A percentile compares a stretch with the other conserved stretches of the same genome.
Conservation (phyloP, 2,797 vertebrate genomes). For the Scomberomorus guttatus region DNA sequence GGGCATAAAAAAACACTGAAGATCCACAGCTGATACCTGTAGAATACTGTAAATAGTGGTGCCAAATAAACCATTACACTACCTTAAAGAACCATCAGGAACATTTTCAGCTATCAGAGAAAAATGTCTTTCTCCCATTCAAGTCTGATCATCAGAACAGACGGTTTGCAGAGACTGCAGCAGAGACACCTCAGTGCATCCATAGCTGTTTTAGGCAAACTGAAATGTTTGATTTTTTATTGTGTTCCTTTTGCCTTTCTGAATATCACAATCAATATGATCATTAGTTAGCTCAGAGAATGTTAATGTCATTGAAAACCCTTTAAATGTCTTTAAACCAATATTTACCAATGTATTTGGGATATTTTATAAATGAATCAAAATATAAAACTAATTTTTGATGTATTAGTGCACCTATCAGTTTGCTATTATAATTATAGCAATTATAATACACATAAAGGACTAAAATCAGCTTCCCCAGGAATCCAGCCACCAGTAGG, state of each 20-base stretch:
- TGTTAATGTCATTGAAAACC: not conserved
- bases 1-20: not conserved
- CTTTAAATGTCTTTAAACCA: not conserved
- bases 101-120: constrained; percentile 3
- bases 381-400: not conserved
- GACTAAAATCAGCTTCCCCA: constrained; percentile 16
- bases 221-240: not conserved
- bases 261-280: constrained; percentile 12
- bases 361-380: constrained; percentile 7
- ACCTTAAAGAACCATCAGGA: not conserved
- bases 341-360: not conserved
- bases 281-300: not conserved
- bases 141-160: constrained; percentile 13
- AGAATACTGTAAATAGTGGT: not conserved
- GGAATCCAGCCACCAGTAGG: constrained; percentile 24
- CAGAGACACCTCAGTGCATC: not conserved
- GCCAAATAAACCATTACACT: constrained; percentile 5
- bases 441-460: constrained; percentile 47
- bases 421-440: too few species aligned
- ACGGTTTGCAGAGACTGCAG: not conserved
- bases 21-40: not conserved
- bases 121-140: not conserved
- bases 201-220: not conserved
- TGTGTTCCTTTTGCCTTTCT: constrained; percentile 1
- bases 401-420: too few species aligned